These are phyloP conservation scores for Lasius fuliginosus DNA, from an alignment of 2,888 invertebrate genomes.

Conservation along the genomic window DNA sequence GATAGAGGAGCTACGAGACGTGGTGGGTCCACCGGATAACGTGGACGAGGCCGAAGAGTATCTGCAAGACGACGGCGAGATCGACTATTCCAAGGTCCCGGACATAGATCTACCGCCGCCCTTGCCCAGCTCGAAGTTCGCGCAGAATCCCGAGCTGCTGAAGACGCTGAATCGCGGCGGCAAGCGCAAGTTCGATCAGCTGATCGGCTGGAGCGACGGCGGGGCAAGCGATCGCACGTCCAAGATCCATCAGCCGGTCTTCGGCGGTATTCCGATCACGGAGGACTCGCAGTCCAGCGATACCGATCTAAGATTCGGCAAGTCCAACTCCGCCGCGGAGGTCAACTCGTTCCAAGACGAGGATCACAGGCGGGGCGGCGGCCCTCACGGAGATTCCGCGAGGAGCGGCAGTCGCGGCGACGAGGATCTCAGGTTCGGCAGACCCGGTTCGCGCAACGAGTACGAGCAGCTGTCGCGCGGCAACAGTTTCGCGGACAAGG, in stretches of 20 bases:
- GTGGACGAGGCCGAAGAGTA: slow-evolving; percentile 87
- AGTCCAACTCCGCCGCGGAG: slow-evolving; percentile 64
- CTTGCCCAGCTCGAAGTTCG: slow-evolving; percentile 85
- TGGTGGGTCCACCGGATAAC: slow-evolving; percentile 91
- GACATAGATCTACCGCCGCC: slow-evolving; percentile 85
- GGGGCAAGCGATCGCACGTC: slow-evolving; percentile 79
- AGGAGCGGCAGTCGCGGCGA: slow-evolving; percentile 73
- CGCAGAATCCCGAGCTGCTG: slow-evolving; percentile 84
- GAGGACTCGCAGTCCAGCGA: slow-evolving; percentile 82
- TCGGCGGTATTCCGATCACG: slow-evolving; percentile 77
- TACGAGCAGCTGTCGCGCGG: slow-evolving; percentile 75
- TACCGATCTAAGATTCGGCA: slow-evolving; percentile 79
- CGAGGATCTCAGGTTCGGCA: slow-evolving; percentile 81
- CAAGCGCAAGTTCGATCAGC: slow-evolving; percentile 84
- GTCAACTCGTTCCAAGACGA: slow-evolving; percentile 77
- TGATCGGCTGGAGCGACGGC: slow-evolving; percentile 84
- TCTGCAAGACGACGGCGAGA: slow-evolving; percentile 87
- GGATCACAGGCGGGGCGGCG: slow-evolving; percentile 74
- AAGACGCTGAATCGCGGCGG: slow-evolving; percentile 84
- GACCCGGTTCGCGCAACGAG: slow-evolving; percentile 77
- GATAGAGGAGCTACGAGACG: slow-evolving; percentile 93
- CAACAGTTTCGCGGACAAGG: slow-evolving; percentile 78
- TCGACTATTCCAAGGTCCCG: slow-evolving; percentile 84
- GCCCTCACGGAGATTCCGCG: slow-evolving; percentile 69
- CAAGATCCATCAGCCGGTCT: slow-evolving; percentile 82